A percentile compares a stretch with the other conserved stretches of the same genome.
These are phyloP conservation scores for Cyprinodon variegatus DNA, from an alignment of 2,113 vertebrate species.

Conservation along the genomic window DNA sequence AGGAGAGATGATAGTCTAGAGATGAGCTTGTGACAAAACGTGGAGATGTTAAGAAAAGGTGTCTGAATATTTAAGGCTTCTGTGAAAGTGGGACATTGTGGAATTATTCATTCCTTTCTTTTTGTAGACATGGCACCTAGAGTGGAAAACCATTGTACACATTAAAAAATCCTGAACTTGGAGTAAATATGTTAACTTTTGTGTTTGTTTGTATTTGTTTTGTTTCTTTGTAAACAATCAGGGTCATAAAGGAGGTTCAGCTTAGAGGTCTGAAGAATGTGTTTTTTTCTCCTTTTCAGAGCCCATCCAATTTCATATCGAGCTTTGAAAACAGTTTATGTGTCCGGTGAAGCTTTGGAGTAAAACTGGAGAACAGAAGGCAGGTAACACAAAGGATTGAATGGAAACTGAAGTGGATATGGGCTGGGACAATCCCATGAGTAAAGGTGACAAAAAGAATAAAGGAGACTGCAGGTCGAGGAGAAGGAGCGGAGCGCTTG, in stretches of 20 bases:
- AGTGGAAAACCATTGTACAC: neutral
- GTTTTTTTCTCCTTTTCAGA: conserved; percentile 4
- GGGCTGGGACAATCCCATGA: conserved; percentile 13
- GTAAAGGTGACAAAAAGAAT: conserved; percentile 24
- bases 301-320: conserved; percentile 13
- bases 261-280: neutral
- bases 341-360: conserved; percentile 61
- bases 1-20: too few relatives aligned
- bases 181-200: neutral
- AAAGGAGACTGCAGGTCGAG: conserved; percentile 12
- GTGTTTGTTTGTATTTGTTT: neutral
- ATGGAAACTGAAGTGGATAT: conserved; percentile 29
- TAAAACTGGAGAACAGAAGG: conserved; percentile 45
- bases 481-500: conserved; percentile 12
- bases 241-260: neutral
- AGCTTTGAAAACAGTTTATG: conserved; percentile 52
- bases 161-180: neutral
- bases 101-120: too few relatives aligned
- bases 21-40: neutral
- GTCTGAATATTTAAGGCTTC: neutral
- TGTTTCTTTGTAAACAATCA: neutral
- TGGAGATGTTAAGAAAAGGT: neutral
- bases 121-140: neutral
- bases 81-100: neutral
- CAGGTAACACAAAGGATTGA: conserved; percentile 26